A percentile compares a stretch with the other conserved stretches of the same genome.
phyloP scores from a whole-genome alignment of 2,888 invertebrate genomes.

The Dione vanillae region DNA sequence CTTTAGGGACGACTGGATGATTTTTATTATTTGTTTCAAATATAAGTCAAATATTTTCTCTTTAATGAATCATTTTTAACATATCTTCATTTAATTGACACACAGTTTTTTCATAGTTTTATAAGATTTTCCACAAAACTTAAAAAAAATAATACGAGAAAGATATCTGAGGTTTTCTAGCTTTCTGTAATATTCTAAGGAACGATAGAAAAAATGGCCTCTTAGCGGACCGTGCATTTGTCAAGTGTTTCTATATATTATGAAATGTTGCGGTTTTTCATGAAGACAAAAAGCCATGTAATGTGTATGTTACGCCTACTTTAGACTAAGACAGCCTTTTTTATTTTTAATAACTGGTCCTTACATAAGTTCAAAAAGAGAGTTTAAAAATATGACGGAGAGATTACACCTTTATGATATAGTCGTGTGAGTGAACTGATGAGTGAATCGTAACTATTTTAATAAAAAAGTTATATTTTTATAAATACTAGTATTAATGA shows the following conservation, averaged over 20 bases:
- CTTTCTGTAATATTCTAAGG: conserved; percentile 40
- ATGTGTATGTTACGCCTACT: conserved; percentile 6
- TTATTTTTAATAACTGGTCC: background rate
- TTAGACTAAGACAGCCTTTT: background rate
- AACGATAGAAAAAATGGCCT: conserved; percentile 43
- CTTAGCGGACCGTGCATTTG: conserved; percentile 39
- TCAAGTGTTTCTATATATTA: conserved; percentile 42
- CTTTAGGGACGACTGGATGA: too few species aligned
- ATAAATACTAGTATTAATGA: too few species aligned
- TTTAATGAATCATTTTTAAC: too few species aligned
- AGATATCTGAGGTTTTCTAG: conserved; percentile 27
- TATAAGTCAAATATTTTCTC: too few species aligned
- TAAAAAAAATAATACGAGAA: conserved; percentile 33
- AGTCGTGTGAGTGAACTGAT: too few species aligned
- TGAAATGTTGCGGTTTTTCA: conserved; percentile 33
- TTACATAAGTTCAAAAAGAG: background rate
- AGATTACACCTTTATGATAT: too few species aligned
- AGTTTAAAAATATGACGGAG: too few species aligned
- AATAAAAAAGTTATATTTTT: too few species aligned
- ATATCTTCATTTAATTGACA: too few species aligned
- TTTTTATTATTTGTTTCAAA: too few species aligned
- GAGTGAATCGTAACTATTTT: too few species aligned
- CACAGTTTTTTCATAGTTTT: too few species aligned
- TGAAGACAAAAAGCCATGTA: conserved; percentile 28
- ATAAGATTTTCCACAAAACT: conserved; percentile 4